Conservation (phyloP, 2,113 vertebrate species). For the Lonchura striata region DNA sequence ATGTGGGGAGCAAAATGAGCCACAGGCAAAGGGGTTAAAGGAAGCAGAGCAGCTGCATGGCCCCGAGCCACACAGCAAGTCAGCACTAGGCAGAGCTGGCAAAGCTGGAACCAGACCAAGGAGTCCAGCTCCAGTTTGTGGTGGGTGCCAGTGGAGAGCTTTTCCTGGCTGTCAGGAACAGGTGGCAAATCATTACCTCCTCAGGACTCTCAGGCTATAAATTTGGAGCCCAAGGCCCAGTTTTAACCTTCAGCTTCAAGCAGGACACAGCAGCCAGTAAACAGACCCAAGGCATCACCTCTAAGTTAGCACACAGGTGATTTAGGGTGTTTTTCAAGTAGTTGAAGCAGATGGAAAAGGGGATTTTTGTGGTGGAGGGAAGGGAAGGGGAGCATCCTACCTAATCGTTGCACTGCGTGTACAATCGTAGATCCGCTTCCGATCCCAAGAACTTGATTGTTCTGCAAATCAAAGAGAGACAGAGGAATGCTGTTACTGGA, state of each 20-base stretch:
- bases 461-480: slow-evolving; percentile 71
- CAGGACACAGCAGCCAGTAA: background rate
- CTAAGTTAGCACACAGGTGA: background rate
- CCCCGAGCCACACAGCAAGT: slow-evolving; percentile 30
- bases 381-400: slow-evolving; percentile 66
- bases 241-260: background rate
- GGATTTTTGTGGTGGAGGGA: background rate
- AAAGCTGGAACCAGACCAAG: background rate
- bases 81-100: background rate
- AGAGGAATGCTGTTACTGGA: background rate
- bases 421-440: slow-evolving; percentile 97
- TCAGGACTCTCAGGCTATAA: background rate
- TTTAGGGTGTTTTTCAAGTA: background rate
- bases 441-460: slow-evolving; percentile 93
- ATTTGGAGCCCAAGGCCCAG: background rate
- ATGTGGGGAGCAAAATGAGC: background rate
- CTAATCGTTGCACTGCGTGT: slow-evolving; percentile 90
- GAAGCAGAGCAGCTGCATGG: slow-evolving; percentile 58
- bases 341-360: background rate
- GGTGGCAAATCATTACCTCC: background rate
- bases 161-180: background rate
- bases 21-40: background rate
- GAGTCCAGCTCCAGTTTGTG: background rate
- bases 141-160: background rate
- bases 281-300: rapidly evolving